Conservation (phyloP, 1,140 invertebrate species). For the Solenopsis fugax region DNA sequence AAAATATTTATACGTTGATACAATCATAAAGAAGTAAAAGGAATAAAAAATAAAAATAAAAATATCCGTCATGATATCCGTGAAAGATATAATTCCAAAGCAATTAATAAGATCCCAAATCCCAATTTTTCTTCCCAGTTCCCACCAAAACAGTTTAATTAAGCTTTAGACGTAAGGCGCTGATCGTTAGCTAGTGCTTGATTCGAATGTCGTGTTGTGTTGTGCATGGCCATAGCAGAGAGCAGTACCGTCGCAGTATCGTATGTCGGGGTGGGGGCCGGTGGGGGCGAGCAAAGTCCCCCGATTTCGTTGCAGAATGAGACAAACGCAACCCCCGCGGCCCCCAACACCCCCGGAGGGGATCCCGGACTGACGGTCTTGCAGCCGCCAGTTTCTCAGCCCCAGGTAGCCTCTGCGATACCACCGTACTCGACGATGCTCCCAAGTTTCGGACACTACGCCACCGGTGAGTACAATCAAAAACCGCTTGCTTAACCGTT, state of each 20-base stretch:
- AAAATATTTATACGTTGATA: background rate
- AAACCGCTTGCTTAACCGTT: slow-evolving; percentile 32
- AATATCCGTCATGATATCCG: too few relatives aligned
- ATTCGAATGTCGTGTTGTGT: slow-evolving; percentile 85
- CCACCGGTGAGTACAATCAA: slow-evolving; percentile 88
- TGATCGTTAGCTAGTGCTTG: slow-evolving; percentile 84
- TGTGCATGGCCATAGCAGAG: slow-evolving; percentile 87
- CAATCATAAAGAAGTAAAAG: background rate
- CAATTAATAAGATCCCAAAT: slow-evolving; percentile 27
- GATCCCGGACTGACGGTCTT: slow-evolving; percentile 87
- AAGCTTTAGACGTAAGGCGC: slow-evolving; percentile 82
- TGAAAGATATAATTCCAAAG: background rate
- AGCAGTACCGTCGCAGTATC: slow-evolving; percentile 87
- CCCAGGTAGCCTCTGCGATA: slow-evolving; percentile 85
- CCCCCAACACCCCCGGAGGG: slow-evolving; percentile 86
- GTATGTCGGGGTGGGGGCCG: slow-evolving; percentile 86
- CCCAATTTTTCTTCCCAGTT: slow-evolving; percentile 46
- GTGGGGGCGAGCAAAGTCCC: slow-evolving; percentile 87
- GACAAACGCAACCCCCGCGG: slow-evolving; percentile 86
- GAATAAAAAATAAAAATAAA: background rate
- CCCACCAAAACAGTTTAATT: slow-evolving; percentile 69
- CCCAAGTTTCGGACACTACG: slow-evolving; percentile 91
- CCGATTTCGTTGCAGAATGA: slow-evolving; percentile 88
- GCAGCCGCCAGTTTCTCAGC: slow-evolving; percentile 87
- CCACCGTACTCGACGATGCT: slow-evolving; percentile 89